phyloP scores from a whole-genome alignment of 2,797 vertebrate species.

The Crypturellus tataupa region DNA sequence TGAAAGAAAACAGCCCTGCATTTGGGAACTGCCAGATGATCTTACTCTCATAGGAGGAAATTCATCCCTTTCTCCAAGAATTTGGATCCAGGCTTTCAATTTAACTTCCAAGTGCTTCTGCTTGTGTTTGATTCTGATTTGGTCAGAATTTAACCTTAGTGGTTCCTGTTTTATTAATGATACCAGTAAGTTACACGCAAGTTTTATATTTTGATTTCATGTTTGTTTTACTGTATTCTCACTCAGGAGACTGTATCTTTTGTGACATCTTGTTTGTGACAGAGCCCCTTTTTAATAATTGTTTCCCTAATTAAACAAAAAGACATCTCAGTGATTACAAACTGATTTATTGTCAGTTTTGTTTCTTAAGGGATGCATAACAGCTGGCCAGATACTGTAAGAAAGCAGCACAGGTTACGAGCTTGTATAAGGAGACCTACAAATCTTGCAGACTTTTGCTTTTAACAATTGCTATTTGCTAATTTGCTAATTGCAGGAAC shows the following conservation, averaged over 20 bases:
- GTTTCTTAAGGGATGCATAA: background rate
- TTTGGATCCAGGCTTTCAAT: background rate
- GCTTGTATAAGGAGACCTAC: background rate
- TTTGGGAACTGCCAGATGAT: background rate
- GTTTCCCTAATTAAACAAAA: background rate
- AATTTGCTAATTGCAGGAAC: background rate
- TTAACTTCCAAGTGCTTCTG: background rate
- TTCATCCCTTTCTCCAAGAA: background rate
- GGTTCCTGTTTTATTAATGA: background rate
- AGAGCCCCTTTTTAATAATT: background rate
- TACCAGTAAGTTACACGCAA: background rate
- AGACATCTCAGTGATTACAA: fast-evolving
- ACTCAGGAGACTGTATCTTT: background rate
- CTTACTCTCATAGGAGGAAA: background rate
- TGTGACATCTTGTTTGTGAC: background rate
- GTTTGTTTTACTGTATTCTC: background rate
- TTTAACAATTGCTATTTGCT: background rate
- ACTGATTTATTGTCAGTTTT: background rate
- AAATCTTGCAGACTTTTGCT: background rate
- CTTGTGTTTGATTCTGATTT: background rate
- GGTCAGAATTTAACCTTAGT: background rate
- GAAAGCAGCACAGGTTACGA: background rate
- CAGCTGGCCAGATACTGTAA: background rate
- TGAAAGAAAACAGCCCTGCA: background rate
- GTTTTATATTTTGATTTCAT: background rate